Evolutionary conservation across 2,113 vertebrate genomes (phyloP).

Genomic region (Tupaia tana): DNA sequence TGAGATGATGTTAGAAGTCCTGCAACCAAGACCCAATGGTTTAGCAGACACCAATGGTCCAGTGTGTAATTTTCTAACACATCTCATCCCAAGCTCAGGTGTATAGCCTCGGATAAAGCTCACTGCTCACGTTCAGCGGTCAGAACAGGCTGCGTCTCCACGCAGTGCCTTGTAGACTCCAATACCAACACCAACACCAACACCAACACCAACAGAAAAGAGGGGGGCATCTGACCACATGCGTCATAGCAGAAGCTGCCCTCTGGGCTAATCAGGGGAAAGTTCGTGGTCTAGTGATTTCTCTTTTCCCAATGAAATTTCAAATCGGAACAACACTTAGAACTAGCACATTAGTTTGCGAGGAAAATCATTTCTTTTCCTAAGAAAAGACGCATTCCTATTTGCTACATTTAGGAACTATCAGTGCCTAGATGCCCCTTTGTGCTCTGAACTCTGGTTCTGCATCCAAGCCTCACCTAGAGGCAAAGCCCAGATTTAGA

Average conservation of each 20-base stretch:
- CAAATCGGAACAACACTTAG: not conserved
- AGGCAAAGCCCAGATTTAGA: not conserved
- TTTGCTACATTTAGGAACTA: not conserved
- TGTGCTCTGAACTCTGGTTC: not conserved
- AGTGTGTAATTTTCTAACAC: not conserved
- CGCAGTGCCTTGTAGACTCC: not conserved
- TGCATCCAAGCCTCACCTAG: too few relatives aligned
- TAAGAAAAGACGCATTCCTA: not conserved
- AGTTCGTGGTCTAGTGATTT: not conserved
- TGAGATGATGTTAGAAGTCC: rapidly evolving
- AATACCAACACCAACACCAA: not conserved
- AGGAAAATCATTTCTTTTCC: not conserved
- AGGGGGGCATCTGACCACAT: not conserved
- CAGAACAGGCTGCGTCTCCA: rapidly evolving
- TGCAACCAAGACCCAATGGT: not conserved
- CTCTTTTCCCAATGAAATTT: not conserved
- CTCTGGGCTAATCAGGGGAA: rapidly evolving
- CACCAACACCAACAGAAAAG: not conserved
- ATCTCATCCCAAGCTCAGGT: not conserved
- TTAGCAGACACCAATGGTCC: too few relatives aligned
- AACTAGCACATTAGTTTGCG: not conserved
- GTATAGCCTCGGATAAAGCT: not conserved
- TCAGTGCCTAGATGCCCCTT: rapidly evolving
- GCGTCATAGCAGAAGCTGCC: not conserved
- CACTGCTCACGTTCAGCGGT: rapidly evolving